These are phyloP conservation scores for Coreoperca whiteheadi DNA, from an alignment of 2,113 vertebrate species.

Conservation along the genomic window DNA sequence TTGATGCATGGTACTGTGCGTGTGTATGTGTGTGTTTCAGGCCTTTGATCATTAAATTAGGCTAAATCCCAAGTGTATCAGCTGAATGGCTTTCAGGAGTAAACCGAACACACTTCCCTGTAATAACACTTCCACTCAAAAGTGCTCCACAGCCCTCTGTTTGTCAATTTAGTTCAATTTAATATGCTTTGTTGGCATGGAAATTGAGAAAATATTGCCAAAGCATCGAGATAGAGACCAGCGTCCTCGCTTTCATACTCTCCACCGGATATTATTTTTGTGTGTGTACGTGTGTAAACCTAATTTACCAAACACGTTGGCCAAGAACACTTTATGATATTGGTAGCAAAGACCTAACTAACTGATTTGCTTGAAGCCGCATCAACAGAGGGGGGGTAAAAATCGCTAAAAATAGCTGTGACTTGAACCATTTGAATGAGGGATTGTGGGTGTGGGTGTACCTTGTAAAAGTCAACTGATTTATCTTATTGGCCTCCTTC, in stretches of 20 bases:
- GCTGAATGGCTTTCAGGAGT: constrained; percentile 56
- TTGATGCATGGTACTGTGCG: constrained; percentile 33
- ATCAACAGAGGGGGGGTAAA: background rate
- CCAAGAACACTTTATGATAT: constrained; percentile 1
- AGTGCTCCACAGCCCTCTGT: constrained; percentile 28
- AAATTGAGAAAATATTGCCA: constrained; percentile 38
- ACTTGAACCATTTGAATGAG: constrained; percentile 36
- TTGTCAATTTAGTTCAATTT: constrained; percentile 44
- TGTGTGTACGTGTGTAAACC: background rate
- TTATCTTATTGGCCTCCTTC: constrained; percentile 59
- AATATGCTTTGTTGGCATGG: constrained; percentile 35
- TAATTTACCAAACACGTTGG: constrained; percentile 13
- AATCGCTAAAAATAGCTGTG: constrained; percentile 13
- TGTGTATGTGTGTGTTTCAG: constrained; percentile 19
- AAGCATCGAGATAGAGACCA: constrained; percentile 20
- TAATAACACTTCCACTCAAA: constrained; percentile 40
- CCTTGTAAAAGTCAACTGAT: constrained; percentile 71
- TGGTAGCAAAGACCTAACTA: background rate
- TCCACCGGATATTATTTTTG: background rate
- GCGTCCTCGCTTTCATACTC: background rate
- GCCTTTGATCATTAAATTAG: constrained; percentile 68
- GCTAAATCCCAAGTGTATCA: constrained; percentile 52
- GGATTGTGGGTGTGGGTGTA: constrained; percentile 31
- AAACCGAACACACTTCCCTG: constrained; percentile 14
- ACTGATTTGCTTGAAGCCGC: constrained; percentile 10